Conservation (phyloP, 1,140 invertebrate species). For the Temnothorax nylanderi region DNA sequence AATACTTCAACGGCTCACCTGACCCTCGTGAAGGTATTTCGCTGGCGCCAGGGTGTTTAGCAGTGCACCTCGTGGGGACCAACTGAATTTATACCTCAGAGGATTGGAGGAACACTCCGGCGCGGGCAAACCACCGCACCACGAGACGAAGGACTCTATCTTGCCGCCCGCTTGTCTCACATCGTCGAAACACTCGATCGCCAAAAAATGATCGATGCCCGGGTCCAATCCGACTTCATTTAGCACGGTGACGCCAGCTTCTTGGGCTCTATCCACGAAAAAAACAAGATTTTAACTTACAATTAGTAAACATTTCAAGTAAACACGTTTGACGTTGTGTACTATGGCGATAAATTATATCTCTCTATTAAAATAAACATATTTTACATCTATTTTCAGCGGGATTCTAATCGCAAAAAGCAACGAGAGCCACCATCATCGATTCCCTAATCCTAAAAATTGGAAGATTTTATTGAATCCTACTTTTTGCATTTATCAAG, state of each 20-base stretch:
- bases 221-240: conserved; percentile 99
- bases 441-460: not conserved
- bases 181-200: conserved; percentile 98
- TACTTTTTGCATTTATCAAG: not conserved
- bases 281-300: not conserved
- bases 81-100: conserved; percentile 98
- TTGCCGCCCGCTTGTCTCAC: conserved; percentile 92
- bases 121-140: conserved; percentile 98
- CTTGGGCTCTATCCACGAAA: conserved; percentile 88
- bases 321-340: not conserved
- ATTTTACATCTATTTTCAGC: not conserved
- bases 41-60: conserved; percentile 95
- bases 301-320: not conserved
- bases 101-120: conserved; percentile 98
- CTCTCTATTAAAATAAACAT: not conserved
- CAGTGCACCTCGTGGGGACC: conserved; percentile 96
- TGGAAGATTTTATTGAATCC: not conserved
- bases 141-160: conserved; percentile 97
- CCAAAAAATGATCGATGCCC: conserved; percentile 98
- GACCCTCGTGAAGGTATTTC: conserved; percentile 94
- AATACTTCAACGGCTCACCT: conserved; percentile 85
- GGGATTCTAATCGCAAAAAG: not conserved
- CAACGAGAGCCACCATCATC: not conserved
- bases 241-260: conserved; percentile 95
- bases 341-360: not conserved